Percentiles rank a stretch among this genome's conserved stretches.
Conservation (phyloP, 2,113 vertebrate species). For the Menura novaehollandiae region DNA sequence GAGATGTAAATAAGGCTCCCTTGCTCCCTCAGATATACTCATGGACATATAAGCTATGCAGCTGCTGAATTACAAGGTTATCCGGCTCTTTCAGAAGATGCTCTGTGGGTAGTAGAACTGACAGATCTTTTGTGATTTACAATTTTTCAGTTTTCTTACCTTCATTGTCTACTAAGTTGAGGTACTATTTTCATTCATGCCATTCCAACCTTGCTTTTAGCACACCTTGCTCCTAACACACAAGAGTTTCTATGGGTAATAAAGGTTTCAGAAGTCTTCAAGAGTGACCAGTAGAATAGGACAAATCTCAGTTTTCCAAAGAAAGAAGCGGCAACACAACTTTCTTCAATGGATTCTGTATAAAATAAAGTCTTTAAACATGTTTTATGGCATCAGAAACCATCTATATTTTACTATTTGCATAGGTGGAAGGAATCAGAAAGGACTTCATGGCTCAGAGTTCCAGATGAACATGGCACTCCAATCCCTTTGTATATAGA, state of each 20-base stretch:
- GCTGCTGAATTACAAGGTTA: background rate
- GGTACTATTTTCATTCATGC: background rate
- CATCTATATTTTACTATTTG: constrained; percentile 17
- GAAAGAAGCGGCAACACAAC: background rate
- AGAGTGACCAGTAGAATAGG: background rate
- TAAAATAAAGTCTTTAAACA: background rate
- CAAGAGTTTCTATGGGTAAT: background rate
- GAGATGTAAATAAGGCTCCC: background rate
- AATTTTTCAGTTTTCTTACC: background rate
- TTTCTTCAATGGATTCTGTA: background rate
- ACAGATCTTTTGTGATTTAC: background rate
- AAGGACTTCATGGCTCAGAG: background rate
- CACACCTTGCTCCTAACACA: background rate
- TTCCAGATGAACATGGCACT: background rate
- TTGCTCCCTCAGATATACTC: background rate
- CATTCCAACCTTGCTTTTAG: background rate
- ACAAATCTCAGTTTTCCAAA: background rate
- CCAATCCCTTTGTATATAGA: background rate
- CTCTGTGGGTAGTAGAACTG: background rate
- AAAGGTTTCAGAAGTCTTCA: background rate
- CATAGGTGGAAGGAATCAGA: constrained; percentile 45
- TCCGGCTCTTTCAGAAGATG: background rate
- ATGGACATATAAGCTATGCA: background rate
- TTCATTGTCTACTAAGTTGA: background rate
- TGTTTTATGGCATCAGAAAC: background rate